A percentile compares a stretch with the other conserved stretches of the same genome.
phyloP scores from a whole-genome alignment of 2,888 invertebrate genomes.

The Pelosia muscerda region DNA sequence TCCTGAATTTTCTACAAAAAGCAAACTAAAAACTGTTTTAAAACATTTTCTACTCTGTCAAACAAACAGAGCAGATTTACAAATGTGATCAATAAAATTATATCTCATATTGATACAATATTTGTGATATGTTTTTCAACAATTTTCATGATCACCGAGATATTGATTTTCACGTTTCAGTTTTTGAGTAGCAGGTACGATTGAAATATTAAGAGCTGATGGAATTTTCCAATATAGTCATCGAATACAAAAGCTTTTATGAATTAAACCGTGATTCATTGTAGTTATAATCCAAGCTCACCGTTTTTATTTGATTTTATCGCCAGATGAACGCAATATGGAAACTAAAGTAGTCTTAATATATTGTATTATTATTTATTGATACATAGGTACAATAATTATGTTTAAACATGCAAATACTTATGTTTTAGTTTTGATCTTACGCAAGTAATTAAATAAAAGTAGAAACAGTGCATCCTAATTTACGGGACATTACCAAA shows the following conservation, averaged over 20 bases:
- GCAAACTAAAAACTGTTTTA: slow-evolving; percentile 75
- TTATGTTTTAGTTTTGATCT: no score
- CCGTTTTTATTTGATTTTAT: not conserved
- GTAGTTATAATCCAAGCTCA: not conserved
- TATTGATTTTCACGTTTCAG: slow-evolving; percentile 56
- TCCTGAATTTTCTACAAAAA: slow-evolving; percentile 39
- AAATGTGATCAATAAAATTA: slow-evolving; percentile 61
- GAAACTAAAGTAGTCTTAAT: not conserved
- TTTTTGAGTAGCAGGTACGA: slow-evolving; percentile 37
- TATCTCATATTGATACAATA: slow-evolving; percentile 59
- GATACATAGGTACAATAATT: not conserved
- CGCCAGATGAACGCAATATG: not conserved
- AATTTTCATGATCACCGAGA: slow-evolving; percentile 55
- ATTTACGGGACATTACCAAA: no score
- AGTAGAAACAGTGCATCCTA: no score
- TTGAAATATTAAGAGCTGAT: slow-evolving; percentile 41
- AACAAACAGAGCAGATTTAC: slow-evolving; percentile 65
- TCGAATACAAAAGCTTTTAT: slow-evolving; percentile 24
- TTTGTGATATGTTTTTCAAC: slow-evolving; percentile 49
- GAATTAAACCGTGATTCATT: slow-evolving; percentile 23
- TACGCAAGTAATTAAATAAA: not conserved
- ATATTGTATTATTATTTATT: no score
- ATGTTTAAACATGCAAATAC: no score
- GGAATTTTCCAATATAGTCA: slow-evolving; percentile 28
- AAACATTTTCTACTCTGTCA: slow-evolving; percentile 58